A percentile compares a stretch with the other conserved stretches of the same genome.
Evolutionary conservation across 2,888 invertebrate genomes (phyloP).

Genomic region (Isotomurus palustris): DNA sequence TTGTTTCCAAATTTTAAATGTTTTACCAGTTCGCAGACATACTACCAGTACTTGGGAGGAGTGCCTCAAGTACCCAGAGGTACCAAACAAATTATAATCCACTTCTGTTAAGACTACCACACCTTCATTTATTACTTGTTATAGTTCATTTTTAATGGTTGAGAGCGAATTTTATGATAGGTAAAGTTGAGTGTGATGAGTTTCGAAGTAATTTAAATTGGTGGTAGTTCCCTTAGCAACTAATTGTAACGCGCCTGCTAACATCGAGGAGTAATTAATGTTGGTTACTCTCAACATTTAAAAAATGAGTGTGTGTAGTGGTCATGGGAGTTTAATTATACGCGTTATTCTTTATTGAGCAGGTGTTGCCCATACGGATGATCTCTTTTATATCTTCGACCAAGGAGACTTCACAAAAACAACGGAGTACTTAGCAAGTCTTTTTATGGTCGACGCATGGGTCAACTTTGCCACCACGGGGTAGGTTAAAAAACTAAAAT

Average conservation of each 20-base stretch:
- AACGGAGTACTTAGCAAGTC: slow-evolving; percentile 3
- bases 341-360: neutral
- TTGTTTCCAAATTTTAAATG: neutral
- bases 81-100: too few relatives aligned
- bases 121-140: neutral
- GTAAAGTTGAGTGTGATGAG: neutral
- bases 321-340: neutral
- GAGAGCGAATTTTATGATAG: neutral
- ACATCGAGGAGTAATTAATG: too few relatives aligned
- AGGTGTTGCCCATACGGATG: slow-evolving; percentile 22
- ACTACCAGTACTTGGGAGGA: slow-evolving; percentile 14
- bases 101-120: too few relatives aligned
- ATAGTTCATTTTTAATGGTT: neutral
- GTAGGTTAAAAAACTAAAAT: too few relatives aligned
- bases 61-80: slow-evolving; percentile 19
- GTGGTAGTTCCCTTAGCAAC: too few relatives aligned
- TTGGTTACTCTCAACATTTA: neutral
- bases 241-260: too few relatives aligned
- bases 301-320: neutral
- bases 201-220: too few relatives aligned
- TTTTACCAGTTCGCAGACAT: slow-evolving; percentile 7
- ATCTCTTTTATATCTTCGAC: slow-evolving; percentile 19
- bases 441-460: slow-evolving; percentile 1
- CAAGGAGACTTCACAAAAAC: neutral
- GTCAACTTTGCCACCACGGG: slow-evolving; percentile 18